A percentile compares a stretch with the other conserved stretches of the same genome.
Conservation (phyloP, 2,113 vertebrate genomes). For the Rhinogobius similis region DNA sequence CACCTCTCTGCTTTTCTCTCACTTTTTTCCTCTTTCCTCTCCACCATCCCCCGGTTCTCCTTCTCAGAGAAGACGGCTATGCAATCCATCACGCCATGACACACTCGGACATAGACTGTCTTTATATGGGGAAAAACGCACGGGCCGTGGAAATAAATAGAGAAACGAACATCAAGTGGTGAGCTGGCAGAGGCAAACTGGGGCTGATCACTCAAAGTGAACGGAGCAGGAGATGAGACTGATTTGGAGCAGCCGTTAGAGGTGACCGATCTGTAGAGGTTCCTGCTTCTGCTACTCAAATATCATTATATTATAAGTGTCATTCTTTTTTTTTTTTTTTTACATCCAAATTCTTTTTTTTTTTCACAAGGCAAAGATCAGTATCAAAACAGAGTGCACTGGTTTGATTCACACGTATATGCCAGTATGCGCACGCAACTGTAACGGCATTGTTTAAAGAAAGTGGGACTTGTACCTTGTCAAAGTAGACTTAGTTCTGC, state of each 20-base stretch:
- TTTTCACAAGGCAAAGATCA: background rate
- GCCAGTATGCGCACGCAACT: background rate
- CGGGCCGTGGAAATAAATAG: conserved; percentile 67
- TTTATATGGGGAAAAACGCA: conserved; percentile 72
- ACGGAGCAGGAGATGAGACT: conserved; percentile 55
- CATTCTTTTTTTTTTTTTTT: background rate
- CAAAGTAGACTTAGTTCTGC: background rate
- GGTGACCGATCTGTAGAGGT: conserved; percentile 23
- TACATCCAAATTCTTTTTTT: too few species aligned
- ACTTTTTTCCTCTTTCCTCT: conserved; percentile 42
- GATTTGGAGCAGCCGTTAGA: conserved; percentile 58
- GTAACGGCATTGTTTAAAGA: background rate
- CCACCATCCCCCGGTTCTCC: conserved; percentile 42
- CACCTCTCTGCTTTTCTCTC: conserved; percentile 62
- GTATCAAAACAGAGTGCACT: background rate
- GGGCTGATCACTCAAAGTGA: conserved; percentile 66
- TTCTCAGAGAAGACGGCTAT: conserved; percentile 65
- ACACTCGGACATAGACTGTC: conserved; percentile 69
- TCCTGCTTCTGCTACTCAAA: conserved; percentile 10
- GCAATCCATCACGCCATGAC: conserved; percentile 73
- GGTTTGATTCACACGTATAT: background rate
- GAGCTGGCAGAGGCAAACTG: conserved; percentile 62
- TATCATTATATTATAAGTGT: background rate
- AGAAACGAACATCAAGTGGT: conserved; percentile 63
- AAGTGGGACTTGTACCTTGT: background rate